A percentile compares a stretch with the other conserved stretches of the same genome.
These are phyloP conservation scores for Volucella zonaria DNA, from an alignment of 2,888 invertebrate species.

Conservation along the genomic window DNA sequence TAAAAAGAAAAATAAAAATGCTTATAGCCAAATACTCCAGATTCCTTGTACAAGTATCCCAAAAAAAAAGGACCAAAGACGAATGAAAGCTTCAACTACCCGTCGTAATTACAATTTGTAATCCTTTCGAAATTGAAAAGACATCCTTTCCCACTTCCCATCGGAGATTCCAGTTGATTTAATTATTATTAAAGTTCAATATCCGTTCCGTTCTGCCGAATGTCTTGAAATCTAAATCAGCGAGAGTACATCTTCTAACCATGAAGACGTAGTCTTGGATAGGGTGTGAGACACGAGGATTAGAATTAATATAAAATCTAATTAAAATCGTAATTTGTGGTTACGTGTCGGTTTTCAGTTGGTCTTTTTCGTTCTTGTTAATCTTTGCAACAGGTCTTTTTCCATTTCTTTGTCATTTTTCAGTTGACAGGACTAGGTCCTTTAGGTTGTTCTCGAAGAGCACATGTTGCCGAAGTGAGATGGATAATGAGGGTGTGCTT, in stretches of 20 bases:
- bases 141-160: background rate
- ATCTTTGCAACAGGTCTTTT: conserved; percentile 13
- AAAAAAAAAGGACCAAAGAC: background rate
- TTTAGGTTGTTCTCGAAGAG: background rate
- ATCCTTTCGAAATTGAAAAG: conserved; percentile 42
- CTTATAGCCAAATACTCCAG: background rate
- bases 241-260: background rate
- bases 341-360: conserved; percentile 31
- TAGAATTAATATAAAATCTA: conserved; percentile 49
- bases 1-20: conserved; percentile 6
- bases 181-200: conserved; percentile 32
- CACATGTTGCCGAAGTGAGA: conserved; percentile 7
- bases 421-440: background rate
- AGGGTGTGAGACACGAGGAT: background rate
- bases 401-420: background rate
- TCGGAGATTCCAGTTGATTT: conserved; percentile 27
- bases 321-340: conserved; percentile 49
- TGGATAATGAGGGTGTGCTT: conserved; percentile 2
- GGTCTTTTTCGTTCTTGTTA: background rate
- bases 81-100: background rate
- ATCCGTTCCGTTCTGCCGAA: conserved; percentile 9
- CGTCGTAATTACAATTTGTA: conserved; percentile 19
- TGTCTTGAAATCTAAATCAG: background rate
- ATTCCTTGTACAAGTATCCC: background rate
- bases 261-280: background rate